Conservation (phyloP, 2,797 vertebrate genomes). For the Uromys caudimaculatus region DNA sequence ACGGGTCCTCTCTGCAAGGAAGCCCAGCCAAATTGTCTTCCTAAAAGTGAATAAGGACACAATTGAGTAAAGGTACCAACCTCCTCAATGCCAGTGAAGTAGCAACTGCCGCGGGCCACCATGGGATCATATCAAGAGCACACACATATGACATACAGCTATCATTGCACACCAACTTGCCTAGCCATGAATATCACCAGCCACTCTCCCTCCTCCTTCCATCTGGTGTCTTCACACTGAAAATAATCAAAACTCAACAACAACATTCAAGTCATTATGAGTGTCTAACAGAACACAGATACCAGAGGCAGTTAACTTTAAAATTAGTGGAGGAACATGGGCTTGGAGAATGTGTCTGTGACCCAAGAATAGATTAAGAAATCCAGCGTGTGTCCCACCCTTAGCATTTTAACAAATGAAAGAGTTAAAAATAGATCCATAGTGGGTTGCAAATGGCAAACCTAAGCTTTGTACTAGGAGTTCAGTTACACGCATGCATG, state of each 20-base stretch:
- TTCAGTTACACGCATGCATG: background rate
- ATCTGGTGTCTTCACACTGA: background rate
- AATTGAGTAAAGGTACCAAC: background rate
- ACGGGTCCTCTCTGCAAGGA: background rate
- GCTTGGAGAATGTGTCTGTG: background rate
- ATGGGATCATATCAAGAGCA: background rate
- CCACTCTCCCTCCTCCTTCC: background rate
- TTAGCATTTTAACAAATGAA: background rate
- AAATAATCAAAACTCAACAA: background rate
- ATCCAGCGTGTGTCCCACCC: background rate
- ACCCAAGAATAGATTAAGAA: background rate
- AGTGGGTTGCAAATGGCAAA: background rate
- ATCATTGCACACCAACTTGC: fast-evolving
- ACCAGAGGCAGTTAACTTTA: background rate
- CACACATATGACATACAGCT: fast-evolving
- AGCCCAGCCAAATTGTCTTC: background rate
- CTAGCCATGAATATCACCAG: background rate
- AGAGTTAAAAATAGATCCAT: background rate
- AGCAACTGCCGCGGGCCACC: background rate
- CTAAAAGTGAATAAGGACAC: background rate
- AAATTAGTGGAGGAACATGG: background rate
- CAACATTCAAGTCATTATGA: background rate
- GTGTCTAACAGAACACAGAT: background rate
- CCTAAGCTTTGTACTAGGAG: background rate
- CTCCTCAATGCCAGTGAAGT: background rate